These are phyloP conservation scores for Siphlonurus alternatus DNA, from an alignment of 2,888 invertebrate species.

Conservation along the genomic window DNA sequence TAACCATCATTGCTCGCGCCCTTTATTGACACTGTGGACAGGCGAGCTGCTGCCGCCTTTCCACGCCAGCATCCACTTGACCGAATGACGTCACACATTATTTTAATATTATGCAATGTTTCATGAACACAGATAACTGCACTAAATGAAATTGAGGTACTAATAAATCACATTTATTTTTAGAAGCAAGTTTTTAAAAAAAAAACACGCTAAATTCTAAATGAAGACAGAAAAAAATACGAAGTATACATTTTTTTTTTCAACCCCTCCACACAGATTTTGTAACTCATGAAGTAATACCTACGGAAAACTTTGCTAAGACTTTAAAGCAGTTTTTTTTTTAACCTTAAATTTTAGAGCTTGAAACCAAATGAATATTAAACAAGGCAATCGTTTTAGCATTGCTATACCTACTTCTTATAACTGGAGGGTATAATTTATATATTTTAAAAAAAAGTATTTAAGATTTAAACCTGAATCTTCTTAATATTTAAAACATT, in stretches of 20 bases:
- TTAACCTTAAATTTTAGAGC: conserved; percentile 22
- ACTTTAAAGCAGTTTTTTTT: conserved; percentile 13
- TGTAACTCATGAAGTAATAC: background rate
- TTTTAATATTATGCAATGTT: too few species aligned
- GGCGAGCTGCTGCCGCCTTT: background rate
- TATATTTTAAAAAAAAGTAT: background rate
- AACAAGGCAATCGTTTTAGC: conserved; percentile 25
- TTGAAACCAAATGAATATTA: conserved; percentile 25
- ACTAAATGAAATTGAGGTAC: too few species aligned
- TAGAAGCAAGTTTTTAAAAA: too few species aligned
- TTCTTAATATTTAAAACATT: too few species aligned
- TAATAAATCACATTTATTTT: too few species aligned
- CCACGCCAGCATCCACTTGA: background rate
- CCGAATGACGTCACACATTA: too few species aligned
- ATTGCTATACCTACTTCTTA: conserved; percentile 12
- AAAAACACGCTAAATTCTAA: too few species aligned
- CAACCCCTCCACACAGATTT: background rate
- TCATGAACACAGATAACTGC: too few species aligned
- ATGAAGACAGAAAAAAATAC: background rate
- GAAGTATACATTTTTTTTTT: too few species aligned
- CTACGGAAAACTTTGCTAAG: background rate
- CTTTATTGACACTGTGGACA: conserved; percentile 8
- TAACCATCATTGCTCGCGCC: conserved; percentile 7
- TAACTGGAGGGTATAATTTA: background rate
- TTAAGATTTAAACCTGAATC: too few species aligned